phyloP scores from a whole-genome alignment of 2,888 invertebrate genomes.

The Pogonocherus hispidulus region DNA sequence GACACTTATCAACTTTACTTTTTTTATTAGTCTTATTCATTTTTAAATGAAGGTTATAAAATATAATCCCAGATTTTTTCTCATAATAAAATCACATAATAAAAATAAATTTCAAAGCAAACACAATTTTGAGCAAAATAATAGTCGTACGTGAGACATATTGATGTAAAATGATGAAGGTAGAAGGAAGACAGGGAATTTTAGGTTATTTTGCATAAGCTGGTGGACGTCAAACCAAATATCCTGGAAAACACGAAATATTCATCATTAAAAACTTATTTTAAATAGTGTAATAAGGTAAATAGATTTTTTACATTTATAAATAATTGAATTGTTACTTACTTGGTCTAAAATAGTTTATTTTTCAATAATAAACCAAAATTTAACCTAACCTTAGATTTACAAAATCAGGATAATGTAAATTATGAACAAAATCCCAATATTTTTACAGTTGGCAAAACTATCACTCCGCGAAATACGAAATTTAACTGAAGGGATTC shows the following conservation, averaged over 20 bases:
- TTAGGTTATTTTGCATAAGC: conserved; percentile 46
- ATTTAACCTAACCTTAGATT: conserved; percentile 39
- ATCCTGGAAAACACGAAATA: conserved; percentile 27
- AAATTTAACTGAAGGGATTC: no score
- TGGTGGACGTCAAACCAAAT: conserved; percentile 34
- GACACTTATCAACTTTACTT: conserved; percentile 55
- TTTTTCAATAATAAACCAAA: conserved; percentile 31
- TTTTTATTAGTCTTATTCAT: conserved; percentile 55
- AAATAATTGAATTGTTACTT: conserved; percentile 21
- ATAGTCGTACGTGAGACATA: conserved; percentile 43
- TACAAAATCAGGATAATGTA: conserved; percentile 28
- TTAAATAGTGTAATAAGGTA: conserved; percentile 15
- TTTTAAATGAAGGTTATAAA: conserved; percentile 37
- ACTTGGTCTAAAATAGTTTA: conserved; percentile 19
- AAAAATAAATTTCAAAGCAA: conserved; percentile 34
- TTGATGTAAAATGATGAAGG: conserved; percentile 44
- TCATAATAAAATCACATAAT: conserved; percentile 32
- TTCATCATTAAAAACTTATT: not conserved
- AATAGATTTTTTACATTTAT: conserved; percentile 6
- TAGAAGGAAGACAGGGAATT: conserved; percentile 46
- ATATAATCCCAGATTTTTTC: conserved; percentile 25
- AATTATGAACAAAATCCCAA: conserved; percentile 8
- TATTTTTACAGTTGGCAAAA: not conserved
- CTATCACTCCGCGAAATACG: conserved; percentile 4
- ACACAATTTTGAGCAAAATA: conserved; percentile 37